phyloP scores from a whole-genome alignment of 1,140 invertebrate genomes.

The Atta cephalotes region DNA sequence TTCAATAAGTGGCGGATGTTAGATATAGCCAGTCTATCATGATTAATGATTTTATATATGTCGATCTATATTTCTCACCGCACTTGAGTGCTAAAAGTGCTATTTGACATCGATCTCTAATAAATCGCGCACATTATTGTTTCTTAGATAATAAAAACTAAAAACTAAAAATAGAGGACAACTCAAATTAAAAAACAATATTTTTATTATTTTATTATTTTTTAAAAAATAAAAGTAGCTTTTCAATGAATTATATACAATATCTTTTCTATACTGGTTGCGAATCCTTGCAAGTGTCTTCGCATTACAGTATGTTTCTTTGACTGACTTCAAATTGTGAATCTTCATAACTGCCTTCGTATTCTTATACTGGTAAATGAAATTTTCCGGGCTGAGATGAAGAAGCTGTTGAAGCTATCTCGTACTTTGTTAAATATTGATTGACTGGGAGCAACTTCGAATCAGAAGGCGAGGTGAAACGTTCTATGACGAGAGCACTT shows the following conservation, averaged over 20 bases:
- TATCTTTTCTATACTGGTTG: background rate
- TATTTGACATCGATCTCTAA: conserved; percentile 54
- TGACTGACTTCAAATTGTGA: background rate
- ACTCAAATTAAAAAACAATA: background rate
- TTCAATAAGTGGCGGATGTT: conserved; percentile 56
- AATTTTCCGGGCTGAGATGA: background rate
- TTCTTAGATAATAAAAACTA: background rate
- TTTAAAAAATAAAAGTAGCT: background rate
- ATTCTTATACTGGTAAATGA: background rate
- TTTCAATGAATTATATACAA: background rate
- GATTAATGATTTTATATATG: conserved; percentile 58
- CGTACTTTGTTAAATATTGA: conserved; percentile 31
- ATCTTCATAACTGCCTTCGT: conserved; percentile 2
- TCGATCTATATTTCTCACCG: conserved; percentile 52
- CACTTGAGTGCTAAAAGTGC: conserved; percentile 56
- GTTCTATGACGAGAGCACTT: conserved; percentile 33
- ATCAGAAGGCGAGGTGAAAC: conserved; percentile 7
- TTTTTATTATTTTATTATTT: background rate
- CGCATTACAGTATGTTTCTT: background rate
- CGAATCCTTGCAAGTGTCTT: background rate
- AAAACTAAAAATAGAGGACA: background rate
- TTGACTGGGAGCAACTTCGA: conserved; percentile 30
- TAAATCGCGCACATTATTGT: conserved; percentile 34
- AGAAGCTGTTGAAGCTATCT: conserved; percentile 18
- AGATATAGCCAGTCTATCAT: conserved; percentile 49